Evolutionary conservation across 2,797 vertebrate species (phyloP).

Genomic region (Dermochelys coriacea): DNA sequence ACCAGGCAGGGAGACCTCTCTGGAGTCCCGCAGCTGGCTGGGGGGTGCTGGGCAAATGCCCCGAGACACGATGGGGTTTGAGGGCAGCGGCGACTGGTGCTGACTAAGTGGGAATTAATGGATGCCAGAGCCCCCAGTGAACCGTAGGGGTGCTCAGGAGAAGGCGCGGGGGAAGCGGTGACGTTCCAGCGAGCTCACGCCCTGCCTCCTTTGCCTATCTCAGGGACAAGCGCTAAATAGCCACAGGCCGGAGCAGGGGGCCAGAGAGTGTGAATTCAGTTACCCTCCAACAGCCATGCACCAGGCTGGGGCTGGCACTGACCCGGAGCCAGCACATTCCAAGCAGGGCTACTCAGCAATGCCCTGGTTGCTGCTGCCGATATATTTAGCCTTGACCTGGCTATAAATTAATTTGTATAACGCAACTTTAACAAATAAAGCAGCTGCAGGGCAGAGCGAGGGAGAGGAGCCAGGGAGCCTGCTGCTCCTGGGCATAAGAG

Average conservation of each 20-base stretch:
- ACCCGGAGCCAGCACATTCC: not conserved
- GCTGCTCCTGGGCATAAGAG: not conserved
- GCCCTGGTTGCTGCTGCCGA: not conserved
- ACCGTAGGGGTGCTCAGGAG: not conserved
- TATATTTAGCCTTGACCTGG: not conserved
- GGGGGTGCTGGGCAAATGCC: not conserved
- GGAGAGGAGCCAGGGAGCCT: slow-evolving; percentile 30
- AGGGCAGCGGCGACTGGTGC: not conserved
- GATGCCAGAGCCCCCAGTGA: too few relatives aligned
- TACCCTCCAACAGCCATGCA: slow-evolving; percentile 16
- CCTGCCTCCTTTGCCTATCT: too few relatives aligned
- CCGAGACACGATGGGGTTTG: not conserved
- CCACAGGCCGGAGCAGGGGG: not conserved
- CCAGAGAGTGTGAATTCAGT: not conserved
- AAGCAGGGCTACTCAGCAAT: not conserved
- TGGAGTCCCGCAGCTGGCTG: too few relatives aligned
- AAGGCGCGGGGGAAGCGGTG: not conserved
- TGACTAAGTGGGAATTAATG: too few relatives aligned
- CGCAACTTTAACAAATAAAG: not conserved
- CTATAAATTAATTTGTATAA: not conserved
- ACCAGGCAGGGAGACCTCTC: too few relatives aligned
- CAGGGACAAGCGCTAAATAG: not conserved
- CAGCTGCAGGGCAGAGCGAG: not conserved
- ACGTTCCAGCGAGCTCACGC: too few relatives aligned
- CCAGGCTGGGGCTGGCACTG: not conserved